Evolutionary conservation across 2,797 vertebrate genomes (phyloP).

Genomic region (Masticophis lateralis): DNA sequence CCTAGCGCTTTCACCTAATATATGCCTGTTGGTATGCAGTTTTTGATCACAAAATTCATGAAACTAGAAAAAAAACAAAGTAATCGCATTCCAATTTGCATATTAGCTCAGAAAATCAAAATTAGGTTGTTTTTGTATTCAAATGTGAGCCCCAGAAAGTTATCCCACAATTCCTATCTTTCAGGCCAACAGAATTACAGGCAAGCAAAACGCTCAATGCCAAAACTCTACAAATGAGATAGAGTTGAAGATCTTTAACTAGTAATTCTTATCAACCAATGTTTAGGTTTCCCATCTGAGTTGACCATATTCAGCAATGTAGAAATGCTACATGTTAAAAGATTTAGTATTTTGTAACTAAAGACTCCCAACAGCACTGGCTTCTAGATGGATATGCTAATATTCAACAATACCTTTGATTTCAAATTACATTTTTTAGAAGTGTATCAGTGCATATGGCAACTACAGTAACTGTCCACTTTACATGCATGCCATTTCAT

Average conservation of each 20-base stretch:
- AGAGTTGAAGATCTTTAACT: not conserved
- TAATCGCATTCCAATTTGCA: not conserved
- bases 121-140: not conserved
- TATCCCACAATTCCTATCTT: not conserved
- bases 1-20: not conserved
- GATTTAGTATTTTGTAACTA: not conserved
- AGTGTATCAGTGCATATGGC: not conserved
- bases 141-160: not conserved
- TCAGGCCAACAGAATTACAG: not conserved
- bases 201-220: not conserved
- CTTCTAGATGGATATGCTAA: not conserved
- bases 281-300: too few species aligned
- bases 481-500: not conserved
- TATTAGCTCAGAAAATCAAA: not conserved
- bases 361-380: not conserved
- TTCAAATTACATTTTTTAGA: not conserved
- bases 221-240: not conserved
- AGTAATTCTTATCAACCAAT: not conserved
- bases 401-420: slow-evolving; percentile 6
- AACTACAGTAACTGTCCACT: not conserved
- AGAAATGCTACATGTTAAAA: not conserved
- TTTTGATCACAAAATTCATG: not conserved
- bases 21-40: not conserved
- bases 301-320: not conserved
- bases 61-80: not conserved